Conservation (phyloP, 1,140 invertebrate species). For the Gerris buenoi region DNA sequence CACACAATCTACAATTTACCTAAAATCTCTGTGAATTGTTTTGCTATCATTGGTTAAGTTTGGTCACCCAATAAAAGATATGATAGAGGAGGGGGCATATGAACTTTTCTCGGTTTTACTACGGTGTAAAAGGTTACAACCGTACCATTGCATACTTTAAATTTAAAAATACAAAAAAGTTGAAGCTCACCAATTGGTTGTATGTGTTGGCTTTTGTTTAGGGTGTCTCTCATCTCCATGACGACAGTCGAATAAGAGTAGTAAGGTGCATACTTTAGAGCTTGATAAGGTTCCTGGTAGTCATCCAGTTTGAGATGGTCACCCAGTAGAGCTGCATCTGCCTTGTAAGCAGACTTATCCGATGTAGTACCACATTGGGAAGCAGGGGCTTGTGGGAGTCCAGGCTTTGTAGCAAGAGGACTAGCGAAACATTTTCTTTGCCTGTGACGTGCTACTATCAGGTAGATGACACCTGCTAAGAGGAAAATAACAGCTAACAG, state of each 20-base stretch:
- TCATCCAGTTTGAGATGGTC: slow-evolving; percentile 46
- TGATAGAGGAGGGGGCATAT: too few species aligned
- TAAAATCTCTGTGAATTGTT: too few species aligned
- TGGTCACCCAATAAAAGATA: too few species aligned
- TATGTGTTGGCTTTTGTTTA: slow-evolving; percentile 36
- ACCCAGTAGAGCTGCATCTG: slow-evolving; percentile 30
- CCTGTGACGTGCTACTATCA: slow-evolving; percentile 58
- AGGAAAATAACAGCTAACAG: slow-evolving; percentile 61
- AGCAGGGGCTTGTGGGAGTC: slow-evolving; percentile 24
- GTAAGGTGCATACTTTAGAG: slow-evolving; percentile 55
- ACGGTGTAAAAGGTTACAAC: too few species aligned
- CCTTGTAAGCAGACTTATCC: slow-evolving; percentile 28
- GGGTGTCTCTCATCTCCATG: slow-evolving; percentile 56
- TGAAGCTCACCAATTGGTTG: background rate
- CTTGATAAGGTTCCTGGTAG: slow-evolving; percentile 65
- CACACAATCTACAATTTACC: too few species aligned
- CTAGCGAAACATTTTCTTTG: slow-evolving; percentile 62
- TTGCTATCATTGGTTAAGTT: too few species aligned
- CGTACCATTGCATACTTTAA: too few species aligned
- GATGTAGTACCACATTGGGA: slow-evolving; percentile 36
- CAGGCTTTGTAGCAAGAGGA: slow-evolving; percentile 45
- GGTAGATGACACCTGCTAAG: slow-evolving; percentile 52
- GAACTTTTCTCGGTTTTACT: too few species aligned
- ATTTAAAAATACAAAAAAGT: too few species aligned
- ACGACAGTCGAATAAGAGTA: slow-evolving; percentile 63